Percentiles rank a stretch among this genome's conserved stretches.
Evolutionary conservation across 1,140 invertebrate genomes (phyloP).

Genomic region (Amphibalanus amphitrite): DNA sequence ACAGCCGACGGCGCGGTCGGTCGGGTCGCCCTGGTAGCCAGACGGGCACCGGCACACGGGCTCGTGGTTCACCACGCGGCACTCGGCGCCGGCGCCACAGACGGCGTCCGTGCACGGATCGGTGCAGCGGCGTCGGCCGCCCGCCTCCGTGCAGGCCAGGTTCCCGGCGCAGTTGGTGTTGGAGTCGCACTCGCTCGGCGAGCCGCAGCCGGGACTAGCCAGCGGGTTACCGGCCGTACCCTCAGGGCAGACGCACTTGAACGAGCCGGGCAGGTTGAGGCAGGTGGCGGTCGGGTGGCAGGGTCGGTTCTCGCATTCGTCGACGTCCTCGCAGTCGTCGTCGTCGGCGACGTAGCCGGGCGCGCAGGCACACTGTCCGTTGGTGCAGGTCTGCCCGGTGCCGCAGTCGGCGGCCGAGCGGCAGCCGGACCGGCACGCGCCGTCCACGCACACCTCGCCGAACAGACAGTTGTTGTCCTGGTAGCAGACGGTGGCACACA

Average conservation of each 20-base stretch:
- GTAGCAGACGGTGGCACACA: slow-evolving; percentile 70
- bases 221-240: slow-evolving; percentile 58
- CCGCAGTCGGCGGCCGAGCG: slow-evolving; percentile 60
- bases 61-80: slow-evolving; percentile 41
- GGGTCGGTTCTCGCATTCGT: slow-evolving; percentile 34
- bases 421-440: slow-evolving; percentile 63
- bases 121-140: slow-evolving; percentile 33
- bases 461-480: slow-evolving; percentile 70
- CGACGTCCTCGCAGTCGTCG: slow-evolving; percentile 50
- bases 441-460: slow-evolving; percentile 71
- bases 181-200: slow-evolving; percentile 47
- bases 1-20: slow-evolving; percentile 33
- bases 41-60: slow-evolving; percentile 51
- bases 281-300: slow-evolving; percentile 63
- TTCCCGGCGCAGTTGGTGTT: slow-evolving; percentile 49
- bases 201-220: slow-evolving; percentile 44
- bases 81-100: slow-evolving; percentile 30
- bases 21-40: slow-evolving; percentile 60
- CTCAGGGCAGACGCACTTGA: slow-evolving; percentile 52
- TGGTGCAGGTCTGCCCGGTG: slow-evolving; percentile 55
- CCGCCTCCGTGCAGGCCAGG: slow-evolving; percentile 46
- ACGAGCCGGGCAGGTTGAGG: slow-evolving; percentile 59
- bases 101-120: slow-evolving; percentile 51
- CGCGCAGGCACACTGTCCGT: slow-evolving; percentile 47
- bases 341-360: slow-evolving; percentile 26